A percentile compares a stretch with the other conserved stretches of the same genome.
Conservation (phyloP, 2,113 vertebrate species). For the Aegypius monachus region DNA sequence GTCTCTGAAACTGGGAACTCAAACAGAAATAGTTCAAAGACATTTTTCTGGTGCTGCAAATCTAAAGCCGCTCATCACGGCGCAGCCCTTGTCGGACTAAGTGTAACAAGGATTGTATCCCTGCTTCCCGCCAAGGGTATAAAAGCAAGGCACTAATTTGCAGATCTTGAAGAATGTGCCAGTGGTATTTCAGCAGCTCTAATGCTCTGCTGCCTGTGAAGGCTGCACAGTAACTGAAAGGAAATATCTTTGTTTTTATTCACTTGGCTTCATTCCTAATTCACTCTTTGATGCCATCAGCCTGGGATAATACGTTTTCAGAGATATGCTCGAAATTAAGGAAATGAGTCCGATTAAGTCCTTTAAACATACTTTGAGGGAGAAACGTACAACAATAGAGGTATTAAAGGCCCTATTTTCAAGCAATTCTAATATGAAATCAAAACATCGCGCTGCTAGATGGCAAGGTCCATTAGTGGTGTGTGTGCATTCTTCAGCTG, state of each 20-base stretch:
- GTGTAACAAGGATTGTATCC: background rate
- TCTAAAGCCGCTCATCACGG: background rate
- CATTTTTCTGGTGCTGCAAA: background rate
- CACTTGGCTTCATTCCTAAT: slow-evolving; percentile 62
- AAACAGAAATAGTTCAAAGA: slow-evolving; percentile 4
- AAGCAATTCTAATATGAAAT: slow-evolving; percentile 43
- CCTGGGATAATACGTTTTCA: slow-evolving; percentile 51
- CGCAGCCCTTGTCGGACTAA: background rate
- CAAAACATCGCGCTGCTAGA: background rate
- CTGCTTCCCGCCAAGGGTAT: background rate
- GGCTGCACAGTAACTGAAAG: slow-evolving; percentile 41
- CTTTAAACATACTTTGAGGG: slow-evolving; percentile 31
- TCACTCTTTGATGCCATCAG: slow-evolving; percentile 64
- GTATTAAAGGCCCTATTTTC: slow-evolving; percentile 35
- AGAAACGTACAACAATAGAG: slow-evolving; percentile 45
- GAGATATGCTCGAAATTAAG: slow-evolving; percentile 53
- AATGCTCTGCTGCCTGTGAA: slow-evolving; percentile 45
- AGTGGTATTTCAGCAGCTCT: slow-evolving; percentile 20
- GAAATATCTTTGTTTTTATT: slow-evolving; percentile 64
- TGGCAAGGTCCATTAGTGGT: background rate
- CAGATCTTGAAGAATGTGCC: slow-evolving; percentile 36
- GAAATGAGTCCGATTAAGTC: slow-evolving; percentile 54
- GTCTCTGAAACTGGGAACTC: background rate
- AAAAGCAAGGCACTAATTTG: background rate
- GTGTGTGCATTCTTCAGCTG: background rate